phyloP scores from a whole-genome alignment of 2,113 vertebrate species.

The Channa argus region DNA sequence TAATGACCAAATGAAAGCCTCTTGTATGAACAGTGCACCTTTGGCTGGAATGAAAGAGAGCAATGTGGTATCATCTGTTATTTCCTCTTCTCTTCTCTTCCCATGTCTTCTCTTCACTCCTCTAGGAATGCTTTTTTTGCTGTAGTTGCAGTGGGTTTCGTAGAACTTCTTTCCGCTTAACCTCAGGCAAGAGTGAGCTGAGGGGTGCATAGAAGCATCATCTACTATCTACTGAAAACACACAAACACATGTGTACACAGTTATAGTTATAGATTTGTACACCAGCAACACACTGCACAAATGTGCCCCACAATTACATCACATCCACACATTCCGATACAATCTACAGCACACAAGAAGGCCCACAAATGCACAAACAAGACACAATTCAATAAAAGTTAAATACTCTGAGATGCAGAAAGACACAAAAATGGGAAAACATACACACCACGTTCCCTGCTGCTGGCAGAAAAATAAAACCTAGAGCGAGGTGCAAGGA shows the following conservation, averaged over 20 bases:
- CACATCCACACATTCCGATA: not conserved
- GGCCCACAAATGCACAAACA: conserved; percentile 17
- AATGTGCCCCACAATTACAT: not conserved
- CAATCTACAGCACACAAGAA: conserved; percentile 2
- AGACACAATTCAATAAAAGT: conserved; percentile 1
- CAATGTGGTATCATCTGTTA: conserved; percentile 28
- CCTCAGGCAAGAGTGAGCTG: conserved; percentile 30
- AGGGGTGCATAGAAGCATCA: conserved; percentile 12
- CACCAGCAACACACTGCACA: not conserved
- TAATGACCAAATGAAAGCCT: conserved; percentile 77
- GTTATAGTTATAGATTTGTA: conserved; percentile 7
- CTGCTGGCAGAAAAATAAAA: conserved; percentile 28
- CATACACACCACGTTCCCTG: not conserved
- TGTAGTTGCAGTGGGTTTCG: conserved; percentile 8
- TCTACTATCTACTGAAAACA: conserved; percentile 14
- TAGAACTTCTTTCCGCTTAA: conserved; percentile 38
- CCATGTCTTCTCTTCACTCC: conserved; percentile 14
- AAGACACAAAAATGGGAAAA: not conserved
- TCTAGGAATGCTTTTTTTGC: conserved; percentile 13
- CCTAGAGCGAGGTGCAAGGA: conserved; percentile 9
- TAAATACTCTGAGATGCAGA: conserved; percentile 31
- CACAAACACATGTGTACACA: not conserved
- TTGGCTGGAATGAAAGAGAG: conserved; percentile 42
- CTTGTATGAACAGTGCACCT: conserved; percentile 58
- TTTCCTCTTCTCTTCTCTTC: conserved; percentile 23